phyloP scores from a whole-genome alignment of 2,888 invertebrate genomes.

The Creontiades dilutus region DNA sequence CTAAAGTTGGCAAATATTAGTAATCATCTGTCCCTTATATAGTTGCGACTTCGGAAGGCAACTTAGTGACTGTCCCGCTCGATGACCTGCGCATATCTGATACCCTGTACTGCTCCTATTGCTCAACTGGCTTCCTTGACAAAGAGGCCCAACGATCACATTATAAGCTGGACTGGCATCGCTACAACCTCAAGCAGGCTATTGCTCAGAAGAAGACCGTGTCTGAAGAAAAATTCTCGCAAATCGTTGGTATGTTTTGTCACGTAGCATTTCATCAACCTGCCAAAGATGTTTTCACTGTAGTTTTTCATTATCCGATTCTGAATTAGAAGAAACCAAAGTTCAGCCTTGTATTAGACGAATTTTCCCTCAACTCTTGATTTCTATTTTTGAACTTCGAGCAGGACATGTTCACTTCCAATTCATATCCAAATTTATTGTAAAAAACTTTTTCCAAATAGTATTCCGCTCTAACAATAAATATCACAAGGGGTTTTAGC shows the following conservation, averaged over 20 bases:
- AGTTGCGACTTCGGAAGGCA: slow-evolving; percentile 30
- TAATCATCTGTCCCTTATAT: neutral
- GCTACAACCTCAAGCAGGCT: slow-evolving; percentile 88
- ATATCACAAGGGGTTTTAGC: no score
- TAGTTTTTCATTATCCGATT: no score
- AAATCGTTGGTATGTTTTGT: slow-evolving; percentile 78
- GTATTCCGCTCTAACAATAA: no score
- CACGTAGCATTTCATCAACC: neutral
- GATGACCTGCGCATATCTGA: slow-evolving; percentile 79
- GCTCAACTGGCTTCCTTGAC: slow-evolving; percentile 81
- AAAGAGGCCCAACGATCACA: slow-evolving; percentile 85
- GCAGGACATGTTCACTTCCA: no score
- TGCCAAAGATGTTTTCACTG: no score
- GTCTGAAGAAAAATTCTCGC: slow-evolving; percentile 82
- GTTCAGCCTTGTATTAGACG: no score
- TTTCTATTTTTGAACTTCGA: no score
- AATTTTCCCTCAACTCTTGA: no score
- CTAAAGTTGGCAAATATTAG: no score
- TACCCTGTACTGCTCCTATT: slow-evolving; percentile 81
- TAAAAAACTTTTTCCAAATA: no score
- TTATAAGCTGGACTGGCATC: slow-evolving; percentile 91
- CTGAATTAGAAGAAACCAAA: no score
- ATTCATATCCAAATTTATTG: no score
- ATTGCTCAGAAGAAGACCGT: slow-evolving; percentile 82
- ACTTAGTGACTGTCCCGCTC: slow-evolving; percentile 71